Evolutionary conservation across 2,113 vertebrate species (phyloP).

Genomic region (Aegotheles bennettii): DNA sequence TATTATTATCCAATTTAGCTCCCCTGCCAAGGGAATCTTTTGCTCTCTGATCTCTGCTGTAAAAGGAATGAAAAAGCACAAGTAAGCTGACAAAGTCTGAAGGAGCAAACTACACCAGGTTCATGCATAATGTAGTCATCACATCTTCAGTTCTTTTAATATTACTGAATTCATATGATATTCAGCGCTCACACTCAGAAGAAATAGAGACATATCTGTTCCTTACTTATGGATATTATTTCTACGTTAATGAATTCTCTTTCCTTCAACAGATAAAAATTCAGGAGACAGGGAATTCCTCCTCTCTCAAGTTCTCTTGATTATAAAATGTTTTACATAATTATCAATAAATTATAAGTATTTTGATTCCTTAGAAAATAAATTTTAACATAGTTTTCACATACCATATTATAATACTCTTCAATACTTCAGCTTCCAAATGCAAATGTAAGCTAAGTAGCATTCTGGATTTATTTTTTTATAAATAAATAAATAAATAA

Average conservation of each 20-base stretch:
- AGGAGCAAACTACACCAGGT: background rate
- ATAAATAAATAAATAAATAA: background rate
- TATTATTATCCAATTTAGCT: conserved; percentile 36
- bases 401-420: background rate
- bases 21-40: conserved; percentile 19
- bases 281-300: background rate
- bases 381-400: background rate
- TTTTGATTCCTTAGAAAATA: background rate
- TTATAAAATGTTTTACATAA: background rate
- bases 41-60: conserved; percentile 27
- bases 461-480: background rate
- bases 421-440: background rate
- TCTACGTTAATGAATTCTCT: background rate
- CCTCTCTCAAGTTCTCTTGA: background rate
- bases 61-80: conserved; percentile 13
- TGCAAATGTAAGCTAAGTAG: background rate
- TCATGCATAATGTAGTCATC: conserved; percentile 56
- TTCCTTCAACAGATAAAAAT: background rate
- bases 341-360: background rate
- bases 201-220: conserved; percentile 6
- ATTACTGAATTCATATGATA: background rate
- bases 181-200: background rate
- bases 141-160: conserved; percentile 35
- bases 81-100: conserved; percentile 40
- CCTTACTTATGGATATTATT: background rate